Evolutionary conservation across 2,888 invertebrate genomes (phyloP).

Genomic region (Drosophila yooni): DNA sequence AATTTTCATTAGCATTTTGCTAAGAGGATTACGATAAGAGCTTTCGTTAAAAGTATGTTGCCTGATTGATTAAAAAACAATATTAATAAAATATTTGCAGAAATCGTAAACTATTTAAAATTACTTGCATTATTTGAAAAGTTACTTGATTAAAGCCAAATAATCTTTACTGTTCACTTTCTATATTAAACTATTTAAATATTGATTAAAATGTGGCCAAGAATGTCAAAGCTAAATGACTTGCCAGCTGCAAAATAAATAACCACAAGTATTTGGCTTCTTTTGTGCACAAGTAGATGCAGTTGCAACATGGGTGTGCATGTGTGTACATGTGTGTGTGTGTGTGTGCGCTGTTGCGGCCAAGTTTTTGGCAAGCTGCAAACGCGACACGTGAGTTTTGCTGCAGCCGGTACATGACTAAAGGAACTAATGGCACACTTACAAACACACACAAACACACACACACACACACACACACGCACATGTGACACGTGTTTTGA

Average conservation of each 20-base stretch:
- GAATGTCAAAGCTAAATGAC: conserved; percentile 42
- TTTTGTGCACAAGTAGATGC: conserved; percentile 12
- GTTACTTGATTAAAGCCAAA: neutral
- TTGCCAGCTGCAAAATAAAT: conserved; percentile 44
- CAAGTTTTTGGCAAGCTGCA: conserved; percentile 62
- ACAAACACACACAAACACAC: conserved; percentile 28
- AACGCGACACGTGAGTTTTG: conserved; percentile 73
- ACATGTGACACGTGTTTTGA: conserved; percentile 73
- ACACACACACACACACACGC: conserved; percentile 31
- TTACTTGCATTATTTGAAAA: neutral
- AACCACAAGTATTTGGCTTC: conserved; percentile 48
- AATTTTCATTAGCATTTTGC: conserved; percentile 3
- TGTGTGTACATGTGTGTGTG: conserved; percentile 8
- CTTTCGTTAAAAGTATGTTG: neutral
- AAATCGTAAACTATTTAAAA: neutral
- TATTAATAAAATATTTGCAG: too few species aligned
- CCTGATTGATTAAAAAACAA: neutral
- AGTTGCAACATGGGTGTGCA: conserved; percentile 6
- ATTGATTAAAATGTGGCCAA: conserved; percentile 47
- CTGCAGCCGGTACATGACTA: conserved; percentile 67
- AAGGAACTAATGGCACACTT: conserved; percentile 68
- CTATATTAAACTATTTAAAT: conserved; percentile 26
- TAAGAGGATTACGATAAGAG: conserved; percentile 7
- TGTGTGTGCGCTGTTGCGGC: conserved; percentile 56
- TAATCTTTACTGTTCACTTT: neutral